Percentiles rank a stretch among this genome's conserved stretches.
Conservation (phyloP, 1,140 invertebrate genomes). For the Trichonephila clavata region DNA sequence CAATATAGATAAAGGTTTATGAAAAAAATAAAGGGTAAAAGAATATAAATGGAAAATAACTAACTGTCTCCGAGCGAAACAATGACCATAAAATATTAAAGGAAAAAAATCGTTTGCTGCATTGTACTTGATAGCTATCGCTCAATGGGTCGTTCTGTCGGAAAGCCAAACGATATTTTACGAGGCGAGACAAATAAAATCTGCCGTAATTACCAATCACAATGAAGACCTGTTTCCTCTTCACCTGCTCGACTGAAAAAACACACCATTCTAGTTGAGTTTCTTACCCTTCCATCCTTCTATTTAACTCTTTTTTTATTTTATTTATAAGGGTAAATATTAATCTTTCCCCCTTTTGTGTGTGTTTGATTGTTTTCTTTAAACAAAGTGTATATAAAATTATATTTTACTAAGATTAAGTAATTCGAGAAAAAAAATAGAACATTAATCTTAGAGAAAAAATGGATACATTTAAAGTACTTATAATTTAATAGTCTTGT, state of each 20-base stretch:
- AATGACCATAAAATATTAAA: background rate
- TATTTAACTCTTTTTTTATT: background rate
- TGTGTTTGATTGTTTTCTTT: background rate
- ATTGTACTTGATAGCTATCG: background rate
- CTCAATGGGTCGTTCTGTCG: background rate
- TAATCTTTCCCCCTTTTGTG: background rate
- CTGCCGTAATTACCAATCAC: background rate
- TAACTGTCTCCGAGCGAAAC: background rate
- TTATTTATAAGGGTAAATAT: background rate
- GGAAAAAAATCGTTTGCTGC: background rate
- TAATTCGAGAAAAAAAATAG: background rate
- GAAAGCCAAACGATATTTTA: slow-evolving; percentile 14
- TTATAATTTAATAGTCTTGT: too few relatives aligned
- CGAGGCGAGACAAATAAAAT: background rate
- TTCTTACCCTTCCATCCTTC: background rate
- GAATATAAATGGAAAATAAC: background rate
- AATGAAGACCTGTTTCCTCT: background rate
- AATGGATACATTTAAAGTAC: too few relatives aligned
- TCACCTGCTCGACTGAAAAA: background rate
- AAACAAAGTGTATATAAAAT: background rate
- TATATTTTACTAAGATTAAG: background rate
- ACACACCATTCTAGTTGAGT: background rate
- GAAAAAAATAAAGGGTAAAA: background rate
- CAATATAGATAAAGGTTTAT: background rate
- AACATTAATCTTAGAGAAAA: background rate